Evolutionary conservation across 2,797 vertebrate species (phyloP).

Genomic region (Enteromius fasciolatus): DNA sequence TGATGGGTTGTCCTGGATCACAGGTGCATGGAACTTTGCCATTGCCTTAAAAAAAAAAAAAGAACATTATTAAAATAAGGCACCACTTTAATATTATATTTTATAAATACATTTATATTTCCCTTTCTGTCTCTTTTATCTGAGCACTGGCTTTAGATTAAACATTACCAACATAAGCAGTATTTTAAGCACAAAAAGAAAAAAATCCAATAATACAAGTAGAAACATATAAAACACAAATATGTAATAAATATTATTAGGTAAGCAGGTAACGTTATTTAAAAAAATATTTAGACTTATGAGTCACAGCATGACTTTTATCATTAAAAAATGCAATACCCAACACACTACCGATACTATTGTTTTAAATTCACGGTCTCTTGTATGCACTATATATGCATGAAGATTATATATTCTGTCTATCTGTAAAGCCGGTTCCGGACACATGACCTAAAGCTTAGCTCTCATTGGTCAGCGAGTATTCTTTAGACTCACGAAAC

Average conservation of each 20-base stretch:
- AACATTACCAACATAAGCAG: background rate
- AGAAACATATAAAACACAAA: background rate
- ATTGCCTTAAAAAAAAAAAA: constrained; percentile 73
- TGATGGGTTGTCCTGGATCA: constrained; percentile 96
- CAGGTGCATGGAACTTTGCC: constrained; percentile 95
- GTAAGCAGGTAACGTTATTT: background rate
- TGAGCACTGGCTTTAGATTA: background rate
- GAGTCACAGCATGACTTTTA: too few species aligned
- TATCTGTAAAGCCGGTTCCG: background rate
- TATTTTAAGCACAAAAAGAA: background rate
- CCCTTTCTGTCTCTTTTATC: background rate
- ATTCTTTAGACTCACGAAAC: background rate
- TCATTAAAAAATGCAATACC: background rate
- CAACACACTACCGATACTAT: background rate
- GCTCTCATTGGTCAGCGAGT: background rate
- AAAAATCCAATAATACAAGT: background rate
- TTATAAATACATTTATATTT: background rate
- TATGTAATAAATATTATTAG: background rate
- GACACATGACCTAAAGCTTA: constrained; percentile 1
- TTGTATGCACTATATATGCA: background rate
- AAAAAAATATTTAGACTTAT: too few species aligned
- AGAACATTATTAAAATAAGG: background rate
- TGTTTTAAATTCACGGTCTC: background rate
- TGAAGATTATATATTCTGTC: background rate
- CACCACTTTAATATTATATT: background rate